Conservation (phyloP, 2,113 vertebrate genomes). For the Blennius ocellaris region DNA sequence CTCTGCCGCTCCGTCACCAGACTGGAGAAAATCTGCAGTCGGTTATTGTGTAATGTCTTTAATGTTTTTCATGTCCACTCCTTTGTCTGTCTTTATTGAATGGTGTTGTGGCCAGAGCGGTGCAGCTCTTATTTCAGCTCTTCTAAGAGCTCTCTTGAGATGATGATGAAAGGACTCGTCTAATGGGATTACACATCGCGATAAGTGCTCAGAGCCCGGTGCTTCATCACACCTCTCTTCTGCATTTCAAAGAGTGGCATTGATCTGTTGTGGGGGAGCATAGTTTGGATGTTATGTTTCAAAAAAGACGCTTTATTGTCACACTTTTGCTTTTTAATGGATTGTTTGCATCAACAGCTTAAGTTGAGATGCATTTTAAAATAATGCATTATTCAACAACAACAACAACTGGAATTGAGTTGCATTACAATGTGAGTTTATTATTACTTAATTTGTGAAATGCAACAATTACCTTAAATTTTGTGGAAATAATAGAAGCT, state of each 20-base stretch:
- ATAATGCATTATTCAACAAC: no score
- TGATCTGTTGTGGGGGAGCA: slow-evolving; percentile 51
- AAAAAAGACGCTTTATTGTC: slow-evolving; percentile 22
- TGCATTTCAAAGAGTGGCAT: slow-evolving; percentile 60
- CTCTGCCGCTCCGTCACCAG: slow-evolving; percentile 3
- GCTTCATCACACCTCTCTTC: slow-evolving; percentile 62
- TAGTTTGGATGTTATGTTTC: slow-evolving; percentile 32
- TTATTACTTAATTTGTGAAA: no score
- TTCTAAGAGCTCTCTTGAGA: slow-evolving; percentile 67
- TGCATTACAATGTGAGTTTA: no score
- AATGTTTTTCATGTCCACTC: slow-evolving; percentile 21
- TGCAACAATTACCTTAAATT: no score
- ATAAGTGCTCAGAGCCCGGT: slow-evolving; percentile 69
- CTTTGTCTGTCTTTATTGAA: slow-evolving; percentile 36
- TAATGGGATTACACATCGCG: slow-evolving; percentile 76
- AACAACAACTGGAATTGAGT: no score
- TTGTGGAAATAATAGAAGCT: no score
- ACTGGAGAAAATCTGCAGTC: slow-evolving; percentile 20
- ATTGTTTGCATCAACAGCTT: slow-evolving; percentile 1
- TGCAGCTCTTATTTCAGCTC: slow-evolving; percentile 40
- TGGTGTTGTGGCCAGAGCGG: slow-evolving; percentile 25
- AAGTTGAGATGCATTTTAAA: no score
- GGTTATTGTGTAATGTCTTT: slow-evolving; percentile 36
- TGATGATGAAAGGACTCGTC: slow-evolving; percentile 75
- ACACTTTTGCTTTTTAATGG: slow-evolving; percentile 7